A percentile compares a stretch with the other conserved stretches of the same genome.
Evolutionary conservation across 1,140 invertebrate species (phyloP).

Genomic region (Orchestia grillus): DNA sequence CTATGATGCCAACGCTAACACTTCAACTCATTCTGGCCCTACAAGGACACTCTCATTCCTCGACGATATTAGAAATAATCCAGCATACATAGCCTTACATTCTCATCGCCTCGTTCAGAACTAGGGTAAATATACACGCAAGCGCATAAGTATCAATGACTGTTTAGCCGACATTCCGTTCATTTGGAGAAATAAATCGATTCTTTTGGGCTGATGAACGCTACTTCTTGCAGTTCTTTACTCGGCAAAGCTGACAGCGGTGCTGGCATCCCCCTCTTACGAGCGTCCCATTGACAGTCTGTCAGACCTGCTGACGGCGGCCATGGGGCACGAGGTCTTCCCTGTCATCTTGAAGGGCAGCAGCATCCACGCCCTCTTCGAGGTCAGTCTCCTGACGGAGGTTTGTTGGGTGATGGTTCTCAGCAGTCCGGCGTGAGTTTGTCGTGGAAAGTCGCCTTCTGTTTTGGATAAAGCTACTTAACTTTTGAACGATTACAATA

Average conservation of each 20-base stretch:
- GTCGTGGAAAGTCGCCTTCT: too few relatives aligned
- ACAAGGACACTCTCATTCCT: too few relatives aligned
- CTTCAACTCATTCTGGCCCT: background rate
- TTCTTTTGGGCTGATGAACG: too few relatives aligned
- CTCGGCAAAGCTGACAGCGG: constrained; percentile 20
- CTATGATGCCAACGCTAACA: background rate
- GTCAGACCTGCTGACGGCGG: constrained; percentile 7
- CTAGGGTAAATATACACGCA: too few relatives aligned
- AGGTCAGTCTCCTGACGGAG: background rate
- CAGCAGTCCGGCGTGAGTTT: background rate
- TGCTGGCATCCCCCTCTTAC: background rate
- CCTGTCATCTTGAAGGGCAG: constrained; percentile 35
- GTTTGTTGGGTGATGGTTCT: background rate
- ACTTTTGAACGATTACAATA: too few relatives aligned
- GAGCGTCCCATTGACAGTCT: constrained; percentile 50
- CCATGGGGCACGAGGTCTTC: background rate
- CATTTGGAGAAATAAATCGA: too few relatives aligned
- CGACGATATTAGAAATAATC: too few relatives aligned
- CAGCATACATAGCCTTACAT: too few relatives aligned
- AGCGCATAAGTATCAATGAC: too few relatives aligned
- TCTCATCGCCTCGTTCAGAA: too few relatives aligned
- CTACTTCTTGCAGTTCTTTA: constrained; percentile 30
- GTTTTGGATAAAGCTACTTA: too few relatives aligned
- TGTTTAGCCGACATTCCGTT: too few relatives aligned
- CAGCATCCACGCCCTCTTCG: constrained; percentile 42